Percentiles rank a stretch among this genome's conserved stretches.
These are phyloP conservation scores for Pelosia muscerda DNA, from an alignment of 2,888 invertebrate genomes.

Conservation along the genomic window DNA sequence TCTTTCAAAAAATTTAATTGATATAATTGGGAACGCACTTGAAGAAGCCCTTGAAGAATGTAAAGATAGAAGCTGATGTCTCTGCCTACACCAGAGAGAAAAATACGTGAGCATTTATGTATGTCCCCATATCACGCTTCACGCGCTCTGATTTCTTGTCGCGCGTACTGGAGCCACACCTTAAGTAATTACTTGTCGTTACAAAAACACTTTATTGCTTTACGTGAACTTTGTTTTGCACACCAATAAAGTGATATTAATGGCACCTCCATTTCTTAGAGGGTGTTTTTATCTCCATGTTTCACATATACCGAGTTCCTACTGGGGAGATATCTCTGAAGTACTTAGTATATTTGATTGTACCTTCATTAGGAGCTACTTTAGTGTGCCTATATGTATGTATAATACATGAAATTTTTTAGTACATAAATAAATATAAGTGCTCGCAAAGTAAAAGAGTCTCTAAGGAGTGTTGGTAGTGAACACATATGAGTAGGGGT, in stretches of 20 bases:
- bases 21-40: no score
- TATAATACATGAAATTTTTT: no score
- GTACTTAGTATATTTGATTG: background rate
- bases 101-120: no score
- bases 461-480: no score
- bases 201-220: constrained; percentile 26
- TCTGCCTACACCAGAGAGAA: no score
- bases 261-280: constrained; percentile 15
- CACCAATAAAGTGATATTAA: constrained; percentile 28
- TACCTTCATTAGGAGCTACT: background rate
- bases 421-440: background rate
- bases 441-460: no score
- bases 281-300: constrained; percentile 17
- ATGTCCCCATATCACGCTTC: background rate
- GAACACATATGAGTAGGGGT: no score
- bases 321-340: constrained; percentile 4
- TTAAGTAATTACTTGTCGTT: constrained; percentile 22
- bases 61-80: no score
- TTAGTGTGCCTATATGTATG: background rate
- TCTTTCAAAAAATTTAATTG: no score
- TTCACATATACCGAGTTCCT: constrained; percentile 1
- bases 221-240: constrained; percentile 27
- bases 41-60: no score
- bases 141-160: background rate
- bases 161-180: constrained; percentile 12